A percentile compares a stretch with the other conserved stretches of the same genome.
Evolutionary conservation across 2,797 vertebrate species (phyloP).

Genomic region (Acropternis orthonyx): DNA sequence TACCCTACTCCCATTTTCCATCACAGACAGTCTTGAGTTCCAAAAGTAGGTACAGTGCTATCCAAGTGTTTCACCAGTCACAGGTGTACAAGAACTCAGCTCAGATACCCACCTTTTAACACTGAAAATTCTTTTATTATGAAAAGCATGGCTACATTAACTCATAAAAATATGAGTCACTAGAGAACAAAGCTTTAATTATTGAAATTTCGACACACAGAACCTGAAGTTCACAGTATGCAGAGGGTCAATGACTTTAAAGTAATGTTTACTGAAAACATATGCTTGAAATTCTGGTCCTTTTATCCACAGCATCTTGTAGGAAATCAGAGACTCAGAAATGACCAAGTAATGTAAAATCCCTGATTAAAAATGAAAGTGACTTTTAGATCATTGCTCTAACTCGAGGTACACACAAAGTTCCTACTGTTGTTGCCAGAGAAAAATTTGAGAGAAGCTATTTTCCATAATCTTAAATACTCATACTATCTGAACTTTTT

Average conservation of each 20-base stretch:
- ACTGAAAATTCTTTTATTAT: neutral
- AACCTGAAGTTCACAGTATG: neutral
- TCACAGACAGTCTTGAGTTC: neutral
- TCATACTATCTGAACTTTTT: neutral
- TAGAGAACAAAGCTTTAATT: neutral
- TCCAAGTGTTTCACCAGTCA: neutral
- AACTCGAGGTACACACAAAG: neutral
- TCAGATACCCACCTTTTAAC: neutral
- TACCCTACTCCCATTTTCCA: neutral
- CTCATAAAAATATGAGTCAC: neutral
- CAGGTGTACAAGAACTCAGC: neutral
- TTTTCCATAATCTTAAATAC: neutral
- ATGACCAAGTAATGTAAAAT: neutral
- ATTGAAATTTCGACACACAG: neutral
- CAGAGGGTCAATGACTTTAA: neutral
- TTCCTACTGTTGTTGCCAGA: neutral
- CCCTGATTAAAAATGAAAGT: neutral
- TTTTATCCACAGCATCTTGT: rapidly evolving
- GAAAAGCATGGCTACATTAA: neutral
- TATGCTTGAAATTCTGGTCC: neutral
- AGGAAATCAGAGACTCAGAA: neutral
- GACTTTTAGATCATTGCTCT: neutral
- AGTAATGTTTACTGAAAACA: neutral
- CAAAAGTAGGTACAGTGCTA: neutral
- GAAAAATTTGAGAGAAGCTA: neutral